Base-by-base conservation (phyloP, 23 tunicate genomes). In the Ciona savignyi region DNA sequence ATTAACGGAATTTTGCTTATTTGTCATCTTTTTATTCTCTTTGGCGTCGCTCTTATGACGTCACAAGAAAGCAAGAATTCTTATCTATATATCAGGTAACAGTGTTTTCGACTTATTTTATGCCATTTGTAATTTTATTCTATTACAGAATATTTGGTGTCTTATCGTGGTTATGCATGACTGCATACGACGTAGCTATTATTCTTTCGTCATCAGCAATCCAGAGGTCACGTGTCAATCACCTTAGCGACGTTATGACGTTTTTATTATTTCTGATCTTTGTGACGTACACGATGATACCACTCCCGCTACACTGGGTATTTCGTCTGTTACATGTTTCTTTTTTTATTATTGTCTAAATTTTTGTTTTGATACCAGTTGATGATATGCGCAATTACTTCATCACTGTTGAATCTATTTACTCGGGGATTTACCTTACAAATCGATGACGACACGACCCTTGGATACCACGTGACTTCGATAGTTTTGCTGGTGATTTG, bases 231-330 rank as follows among this genome's bases (percentile, higher is more conserved):
- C 69, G 51, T 29, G 33, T 82, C 3, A 29, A 82, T 4, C 75
- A 70, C 60, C 27, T 91, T 1, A 60, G 76, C 4, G 83, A 80
- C 27, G 86, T 84, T 1, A 27, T 80, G 62, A 64, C 91, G 27
- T 72, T 65, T 64, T 35, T 91, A 60, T 67, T 91, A 32, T 68
- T 82, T 30, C 60, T 74, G n/a, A 71, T 77, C 30, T 91, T 80
- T 67, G 78, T 85, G 9, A 91, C 85, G 9, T 91, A 91, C 70
- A 85, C 91, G 1, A 84, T 91, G 83, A 63, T 91, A n/a, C 91
- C 97, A 11, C 63, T 91, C 27, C 86, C 91, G 25, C 71, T 91
- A 66, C 71, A 51, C 70, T 81, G 83, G 87, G 97, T 91, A 71
- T 30, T 83, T 70, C 3, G 2, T 24, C 35, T 24, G 29, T 35